Evolutionary conservation across 2,113 vertebrate species (phyloP).

Genomic region (Cynopterus brachyotis): DNA sequence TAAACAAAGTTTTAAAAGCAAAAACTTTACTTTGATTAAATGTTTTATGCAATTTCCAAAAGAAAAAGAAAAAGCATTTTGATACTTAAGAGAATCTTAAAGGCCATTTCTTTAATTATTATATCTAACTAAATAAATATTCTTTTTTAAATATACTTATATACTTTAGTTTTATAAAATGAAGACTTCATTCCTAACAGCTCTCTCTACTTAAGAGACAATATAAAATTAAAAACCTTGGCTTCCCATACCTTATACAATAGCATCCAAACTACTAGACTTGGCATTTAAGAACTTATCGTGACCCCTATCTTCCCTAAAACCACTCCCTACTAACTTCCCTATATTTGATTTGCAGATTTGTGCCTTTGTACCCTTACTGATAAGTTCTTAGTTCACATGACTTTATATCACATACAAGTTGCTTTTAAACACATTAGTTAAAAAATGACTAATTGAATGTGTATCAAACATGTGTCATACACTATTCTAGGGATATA

Average conservation of each 20-base stretch:
- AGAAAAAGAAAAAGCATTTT: not conserved
- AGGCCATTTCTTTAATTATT: slow-evolving; percentile 19
- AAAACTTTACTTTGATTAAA: slow-evolving; percentile 28
- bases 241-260: not conserved
- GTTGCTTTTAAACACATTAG: not conserved
- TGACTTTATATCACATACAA: not conserved
- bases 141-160: not conserved
- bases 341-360: not conserved
- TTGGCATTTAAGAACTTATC: not conserved
- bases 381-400: not conserved
- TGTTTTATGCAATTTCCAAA: slow-evolving; percentile 10
- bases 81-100: not conserved
- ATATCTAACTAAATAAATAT: not conserved
- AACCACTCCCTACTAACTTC: not conserved
- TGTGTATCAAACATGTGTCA: not conserved
- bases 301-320: not conserved
- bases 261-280: not conserved
- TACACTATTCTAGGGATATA: not conserved
- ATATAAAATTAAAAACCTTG: not conserved
- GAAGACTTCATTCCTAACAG: not conserved
- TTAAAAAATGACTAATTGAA: slow-evolving; percentile 2
- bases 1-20: not conserved
- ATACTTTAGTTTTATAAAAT: not conserved
- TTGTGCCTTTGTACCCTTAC: not conserved
- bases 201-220: not conserved